phyloP scores from a whole-genome alignment of 2,888 invertebrate genomes.

The Agrilus cyanescens region DNA sequence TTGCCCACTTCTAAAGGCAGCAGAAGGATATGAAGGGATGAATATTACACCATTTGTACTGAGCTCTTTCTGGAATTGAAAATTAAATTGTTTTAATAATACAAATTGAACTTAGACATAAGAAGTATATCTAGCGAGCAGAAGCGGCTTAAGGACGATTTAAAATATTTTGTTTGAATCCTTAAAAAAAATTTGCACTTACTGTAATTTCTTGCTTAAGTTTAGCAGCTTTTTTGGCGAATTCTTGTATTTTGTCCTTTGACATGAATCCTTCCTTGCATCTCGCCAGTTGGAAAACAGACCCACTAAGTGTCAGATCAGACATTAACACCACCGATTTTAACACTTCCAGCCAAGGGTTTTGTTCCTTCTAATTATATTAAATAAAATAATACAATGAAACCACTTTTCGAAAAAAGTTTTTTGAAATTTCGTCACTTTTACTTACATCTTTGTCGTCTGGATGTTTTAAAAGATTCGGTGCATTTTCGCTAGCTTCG shows the following conservation, averaged over 20 bases:
- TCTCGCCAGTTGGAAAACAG: constrained; percentile 1
- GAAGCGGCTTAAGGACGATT: too few species aligned
- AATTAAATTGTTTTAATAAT: background rate
- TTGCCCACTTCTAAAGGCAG: constrained; percentile 54
- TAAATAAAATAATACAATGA: background rate
- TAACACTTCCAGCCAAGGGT: constrained; percentile 23
- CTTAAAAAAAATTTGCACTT: constrained; percentile 13
- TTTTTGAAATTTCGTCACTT: background rate
- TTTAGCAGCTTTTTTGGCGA: constrained; percentile 5
- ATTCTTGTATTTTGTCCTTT: constrained; percentile 5
- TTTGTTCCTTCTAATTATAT: constrained; percentile 24
- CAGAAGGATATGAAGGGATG: constrained; percentile 54
- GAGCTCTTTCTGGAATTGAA: constrained; percentile 41
- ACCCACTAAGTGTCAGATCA: constrained; percentile 30
- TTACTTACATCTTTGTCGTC: constrained; percentile 10
- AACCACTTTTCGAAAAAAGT: background rate
- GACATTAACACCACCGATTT: constrained; percentile 30
- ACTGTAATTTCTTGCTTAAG: constrained; percentile 32
- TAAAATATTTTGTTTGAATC: background rate
- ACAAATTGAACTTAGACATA: too few species aligned
- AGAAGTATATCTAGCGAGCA: too few species aligned
- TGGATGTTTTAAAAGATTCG: constrained; percentile 10
- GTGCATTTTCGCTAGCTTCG: constrained; percentile 2
- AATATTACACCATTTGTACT: constrained; percentile 59
- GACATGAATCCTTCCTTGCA: constrained; percentile 9